Base-by-base conservation (phyloP, 2,113 vertebrate species). In the Carassius carassius region DNA sequence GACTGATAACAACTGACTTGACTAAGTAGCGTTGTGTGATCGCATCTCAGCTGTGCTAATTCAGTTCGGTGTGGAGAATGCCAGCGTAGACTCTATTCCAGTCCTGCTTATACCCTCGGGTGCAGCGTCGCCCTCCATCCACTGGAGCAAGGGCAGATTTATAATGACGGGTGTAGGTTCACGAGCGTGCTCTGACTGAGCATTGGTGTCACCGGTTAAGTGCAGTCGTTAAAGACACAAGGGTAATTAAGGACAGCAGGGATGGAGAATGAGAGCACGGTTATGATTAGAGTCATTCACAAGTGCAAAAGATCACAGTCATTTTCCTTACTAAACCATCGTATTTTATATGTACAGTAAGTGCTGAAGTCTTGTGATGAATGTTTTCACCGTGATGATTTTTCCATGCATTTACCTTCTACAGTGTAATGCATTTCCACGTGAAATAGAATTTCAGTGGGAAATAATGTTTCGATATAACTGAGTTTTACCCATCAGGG, bases 71-170 rank as follows among this genome's bases (percentile, higher is more conserved):
- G 35, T 79, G 13, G 37, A 69, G 62, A 81, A 81, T 69, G 23
- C 11, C 62, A 80, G 58, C 37, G 23, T 44, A 12, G 35, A 65
- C 37, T 69, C 62, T 69, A 67, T 81, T 51, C 62, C 62, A 51
- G 62, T 49, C 78, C 47, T 81, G 62, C 23, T 10, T 69, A 41
- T 79, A 62, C 77, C 77, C 62, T 81, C 62, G 47, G 78, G 41
- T 67, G 60, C 41, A 2, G 14, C 25, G 11, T 67, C 19, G 44
- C 62, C 78, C 78, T 67, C 78, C 44, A 69, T 81, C 78, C 78
- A 65, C 78, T 67, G 21, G 78, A 67, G n/a, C 78, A 81, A 69
- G 78, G 78, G 44, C 78, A 81, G 60, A 67, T 69, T 81, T 51
- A 69, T 81, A 81, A 81, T 51, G 78, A 69, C 10, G 41, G 23